Evolutionary conservation across 2,797 vertebrate genomes (phyloP).

Genomic region (Hemitrygon akajei): DNA sequence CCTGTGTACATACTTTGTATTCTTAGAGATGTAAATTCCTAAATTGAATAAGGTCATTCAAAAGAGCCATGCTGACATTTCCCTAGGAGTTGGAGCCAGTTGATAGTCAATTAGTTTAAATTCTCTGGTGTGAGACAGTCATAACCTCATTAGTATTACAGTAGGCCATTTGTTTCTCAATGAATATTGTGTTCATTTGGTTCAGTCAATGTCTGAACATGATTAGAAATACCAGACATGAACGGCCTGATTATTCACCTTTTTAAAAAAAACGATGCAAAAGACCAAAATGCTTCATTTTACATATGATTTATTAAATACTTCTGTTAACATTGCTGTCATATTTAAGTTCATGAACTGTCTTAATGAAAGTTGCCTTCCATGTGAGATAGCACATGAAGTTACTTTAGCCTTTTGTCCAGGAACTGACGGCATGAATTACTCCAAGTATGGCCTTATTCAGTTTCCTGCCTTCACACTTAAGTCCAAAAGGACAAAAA

Average conservation of each 20-base stretch:
- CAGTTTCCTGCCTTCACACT: background rate
- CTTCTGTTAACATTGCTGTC: background rate
- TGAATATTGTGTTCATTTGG: slow-evolving; percentile 20
- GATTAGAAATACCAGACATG: slow-evolving; percentile 5
- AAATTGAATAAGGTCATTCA: slow-evolving; percentile 32
- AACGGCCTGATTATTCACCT: slow-evolving; percentile 10
- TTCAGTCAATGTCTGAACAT: slow-evolving; percentile 11
- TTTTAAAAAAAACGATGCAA: background rate
- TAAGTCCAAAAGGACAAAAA: background rate
- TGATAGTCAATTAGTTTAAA: slow-evolving; percentile 21
- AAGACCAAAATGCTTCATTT: background rate
- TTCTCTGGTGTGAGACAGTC: slow-evolving; percentile 23
- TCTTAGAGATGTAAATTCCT: slow-evolving; percentile 24
- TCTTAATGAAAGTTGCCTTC: background rate
- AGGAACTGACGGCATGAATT: slow-evolving; percentile 25
- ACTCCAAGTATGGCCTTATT: slow-evolving; percentile 5
- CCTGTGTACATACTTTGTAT: background rate
- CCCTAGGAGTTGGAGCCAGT: background rate
- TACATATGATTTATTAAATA: background rate
- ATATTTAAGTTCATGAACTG: background rate
- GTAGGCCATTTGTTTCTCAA: slow-evolving; percentile 26
- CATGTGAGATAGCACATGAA: background rate
- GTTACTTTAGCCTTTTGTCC: background rate
- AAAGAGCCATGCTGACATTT: slow-evolving; percentile 20
- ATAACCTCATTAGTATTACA: slow-evolving; percentile 32